phyloP scores from a whole-genome alignment of 1,140 invertebrate genomes.

The Lepidotrigona ventralis region DNA sequence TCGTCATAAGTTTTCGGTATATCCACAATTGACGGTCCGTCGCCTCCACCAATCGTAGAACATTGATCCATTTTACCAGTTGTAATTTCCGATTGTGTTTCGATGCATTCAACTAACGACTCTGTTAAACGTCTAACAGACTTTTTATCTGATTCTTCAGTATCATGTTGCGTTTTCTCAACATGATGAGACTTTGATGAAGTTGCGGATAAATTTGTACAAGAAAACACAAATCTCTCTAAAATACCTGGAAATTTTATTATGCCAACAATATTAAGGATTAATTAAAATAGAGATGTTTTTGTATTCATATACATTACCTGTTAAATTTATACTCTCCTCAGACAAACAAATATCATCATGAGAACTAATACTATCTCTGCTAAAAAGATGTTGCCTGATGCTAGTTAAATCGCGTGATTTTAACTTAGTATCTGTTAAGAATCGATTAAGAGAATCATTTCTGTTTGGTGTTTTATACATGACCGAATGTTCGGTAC shows the following conservation, averaged over 20 bases:
- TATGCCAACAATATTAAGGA: neutral
- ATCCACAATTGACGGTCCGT: constrained; percentile 61
- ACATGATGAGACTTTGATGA: neutral
- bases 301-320: constrained; percentile 48
- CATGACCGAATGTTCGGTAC: constrained; percentile 76
- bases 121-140: constrained; percentile 6
- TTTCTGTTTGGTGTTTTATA: constrained; percentile 73
- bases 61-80: constrained; percentile 40
- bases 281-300: constrained; percentile 2
- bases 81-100: neutral
- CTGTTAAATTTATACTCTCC: constrained; percentile 74
- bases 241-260: constrained; percentile 58
- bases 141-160: constrained; percentile 6
- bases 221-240: constrained; percentile 59
- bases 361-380: constrained; percentile 71
- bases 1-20: constrained; percentile 58
- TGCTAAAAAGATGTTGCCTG: constrained; percentile 77
- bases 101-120: constrained; percentile 8
- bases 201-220: constrained; percentile 50
- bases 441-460: constrained; percentile 36
- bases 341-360: constrained; percentile 64
- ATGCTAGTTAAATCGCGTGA: constrained; percentile 68
- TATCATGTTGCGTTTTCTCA: constrained; percentile 8
- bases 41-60: constrained; percentile 65
- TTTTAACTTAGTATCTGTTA: constrained; percentile 50